A percentile compares a stretch with the other conserved stretches of the same genome.
phyloP scores from a whole-genome alignment of 1,140 invertebrate species.

The Drosophila carrolli region DNA sequence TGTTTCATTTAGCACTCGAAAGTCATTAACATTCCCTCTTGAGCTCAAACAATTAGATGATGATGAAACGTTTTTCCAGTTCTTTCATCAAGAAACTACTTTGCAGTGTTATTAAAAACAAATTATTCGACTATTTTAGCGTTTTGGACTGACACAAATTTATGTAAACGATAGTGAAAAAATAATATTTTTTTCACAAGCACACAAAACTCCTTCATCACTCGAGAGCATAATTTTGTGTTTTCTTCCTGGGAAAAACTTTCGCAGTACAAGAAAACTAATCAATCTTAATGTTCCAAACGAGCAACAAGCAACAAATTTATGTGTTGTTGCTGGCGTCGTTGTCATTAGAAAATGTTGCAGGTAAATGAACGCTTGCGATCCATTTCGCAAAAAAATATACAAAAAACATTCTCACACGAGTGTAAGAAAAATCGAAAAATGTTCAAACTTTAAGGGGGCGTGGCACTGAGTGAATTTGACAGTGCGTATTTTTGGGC shows the following conservation, averaged over 20 bases:
- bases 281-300: conserved; percentile 77
- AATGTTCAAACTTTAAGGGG: conserved; percentile 65
- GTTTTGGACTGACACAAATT: conserved; percentile 54
- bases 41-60: conserved; percentile 44
- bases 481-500: conserved; percentile 66
- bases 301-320: conserved; percentile 61
- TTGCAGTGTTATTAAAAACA: conserved; percentile 67
- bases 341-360: conserved; percentile 82
- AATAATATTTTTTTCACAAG: conserved; percentile 18
- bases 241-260: conserved; percentile 49
- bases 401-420: conserved; percentile 23
- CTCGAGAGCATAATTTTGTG: conserved; percentile 33
- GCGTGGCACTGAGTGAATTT: conserved; percentile 65
- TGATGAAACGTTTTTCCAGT: conserved; percentile 67
- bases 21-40: conserved; percentile 47
- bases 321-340: conserved; percentile 56
- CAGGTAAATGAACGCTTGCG: conserved; percentile 74
- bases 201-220: conserved; percentile 49
- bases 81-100: conserved; percentile 52
- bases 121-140: conserved; percentile 62
- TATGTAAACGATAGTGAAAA: conserved; percentile 67
- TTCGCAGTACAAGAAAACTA: conserved; percentile 68
- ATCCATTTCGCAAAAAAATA: conserved; percentile 58
- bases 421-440: conserved; percentile 60
- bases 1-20: conserved; percentile 49